Percentiles rank a stretch among this genome's conserved stretches.
Evolutionary conservation across 92 coral and sea anemone genomes (phyloP).

Genomic region (Pocillopora meandrina): DNA sequence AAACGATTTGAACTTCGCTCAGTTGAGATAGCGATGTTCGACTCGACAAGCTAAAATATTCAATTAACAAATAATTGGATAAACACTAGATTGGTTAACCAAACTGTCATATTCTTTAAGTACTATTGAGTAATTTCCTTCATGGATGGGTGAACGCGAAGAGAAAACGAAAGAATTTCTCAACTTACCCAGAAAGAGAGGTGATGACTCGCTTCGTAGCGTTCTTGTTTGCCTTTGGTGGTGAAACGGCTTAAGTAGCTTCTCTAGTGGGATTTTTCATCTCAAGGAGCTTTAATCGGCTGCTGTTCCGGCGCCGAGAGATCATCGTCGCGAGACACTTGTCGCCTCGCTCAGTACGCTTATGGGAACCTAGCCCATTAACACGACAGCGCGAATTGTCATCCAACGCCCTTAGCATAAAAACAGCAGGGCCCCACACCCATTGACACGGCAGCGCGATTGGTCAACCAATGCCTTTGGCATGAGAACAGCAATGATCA

Average conservation of each 20-base stretch:
- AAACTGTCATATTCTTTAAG: background rate
- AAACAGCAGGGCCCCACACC: background rate
- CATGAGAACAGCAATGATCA: background rate
- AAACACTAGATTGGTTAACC: background rate
- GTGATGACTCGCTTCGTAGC: background rate
- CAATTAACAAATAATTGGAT: background rate
- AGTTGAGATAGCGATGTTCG: background rate
- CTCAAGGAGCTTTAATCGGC: background rate
- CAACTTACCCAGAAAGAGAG: background rate
- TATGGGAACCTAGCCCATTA: background rate
- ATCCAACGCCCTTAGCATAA: background rate
- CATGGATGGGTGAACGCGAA: background rate
- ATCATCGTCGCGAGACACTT: background rate
- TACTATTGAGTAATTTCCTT: background rate
- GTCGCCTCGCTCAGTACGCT: background rate
- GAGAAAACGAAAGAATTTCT: background rate
- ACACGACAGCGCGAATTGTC: constrained; percentile 3
- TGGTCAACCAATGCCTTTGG: background rate
- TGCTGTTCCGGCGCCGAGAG: background rate
- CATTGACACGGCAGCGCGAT: background rate
- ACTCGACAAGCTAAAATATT: background rate
- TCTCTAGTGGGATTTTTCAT: background rate
- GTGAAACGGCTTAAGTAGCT: background rate
- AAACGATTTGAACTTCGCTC: background rate
- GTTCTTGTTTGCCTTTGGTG: background rate